A percentile compares a stretch with the other conserved stretches of the same genome.
Conservation (phyloP, 2,113 vertebrate species). For the Anthoscopus minutus region DNA sequence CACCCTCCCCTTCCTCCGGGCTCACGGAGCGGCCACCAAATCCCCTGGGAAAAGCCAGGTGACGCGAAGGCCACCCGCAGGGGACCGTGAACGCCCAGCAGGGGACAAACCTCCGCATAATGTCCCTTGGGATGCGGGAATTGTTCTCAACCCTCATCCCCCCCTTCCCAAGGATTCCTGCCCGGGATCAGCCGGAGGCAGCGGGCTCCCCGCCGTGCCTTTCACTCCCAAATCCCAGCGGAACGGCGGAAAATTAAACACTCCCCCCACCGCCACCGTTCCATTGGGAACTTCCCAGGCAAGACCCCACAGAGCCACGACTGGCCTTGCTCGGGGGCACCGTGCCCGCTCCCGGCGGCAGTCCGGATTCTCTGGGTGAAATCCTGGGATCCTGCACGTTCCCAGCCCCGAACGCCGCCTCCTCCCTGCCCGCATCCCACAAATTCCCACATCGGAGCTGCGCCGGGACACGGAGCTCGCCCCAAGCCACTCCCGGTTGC, state of each 20-base stretch:
- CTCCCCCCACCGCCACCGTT: fast-evolving
- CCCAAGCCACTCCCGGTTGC: neutral
- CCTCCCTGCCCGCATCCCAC: neutral
- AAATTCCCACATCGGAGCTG: neutral
- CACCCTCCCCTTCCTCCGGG: fast-evolving
- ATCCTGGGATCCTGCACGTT: neutral
- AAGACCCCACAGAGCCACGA: fast-evolving
- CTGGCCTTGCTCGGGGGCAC: neutral
- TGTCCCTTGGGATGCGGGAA: fast-evolving
- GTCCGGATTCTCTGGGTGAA: neutral
- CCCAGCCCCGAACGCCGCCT: neutral
- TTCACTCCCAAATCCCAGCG: neutral
- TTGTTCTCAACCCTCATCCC: neutral
- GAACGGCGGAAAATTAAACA: neutral
- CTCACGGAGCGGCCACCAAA: fast-evolving
- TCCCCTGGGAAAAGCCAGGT: neutral
- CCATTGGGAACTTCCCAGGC: neutral
- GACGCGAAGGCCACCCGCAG: neutral
- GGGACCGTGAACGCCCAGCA: fast-evolving
- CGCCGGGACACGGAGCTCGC: fast-evolving
- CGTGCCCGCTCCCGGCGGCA: fast-evolving
- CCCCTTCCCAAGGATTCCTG: neutral
- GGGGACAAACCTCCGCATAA: fast-evolving
- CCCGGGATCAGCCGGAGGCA: neutral
- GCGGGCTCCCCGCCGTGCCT: neutral